A percentile compares a stretch with the other conserved stretches of the same genome.
Conservation (phyloP, 2,888 invertebrate genomes). For the Polyommatus iphigenia region DNA sequence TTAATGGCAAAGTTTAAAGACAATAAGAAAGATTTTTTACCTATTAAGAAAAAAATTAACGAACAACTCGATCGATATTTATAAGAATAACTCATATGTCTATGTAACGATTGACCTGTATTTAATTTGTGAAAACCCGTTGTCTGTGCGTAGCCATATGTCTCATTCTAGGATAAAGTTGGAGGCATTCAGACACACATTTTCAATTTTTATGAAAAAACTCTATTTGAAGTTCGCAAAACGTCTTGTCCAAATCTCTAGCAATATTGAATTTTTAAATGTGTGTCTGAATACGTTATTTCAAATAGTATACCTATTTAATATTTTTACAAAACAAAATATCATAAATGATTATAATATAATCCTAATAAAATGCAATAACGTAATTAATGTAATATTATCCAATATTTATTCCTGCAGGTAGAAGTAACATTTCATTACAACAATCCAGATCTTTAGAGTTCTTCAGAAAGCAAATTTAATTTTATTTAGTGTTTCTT, state of each 20-base stretch:
- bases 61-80: conserved; percentile 70
- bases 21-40: conserved; percentile 79
- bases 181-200: conserved; percentile 35
- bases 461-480: background rate
- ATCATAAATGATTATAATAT: background rate
- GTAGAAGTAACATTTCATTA: background rate
- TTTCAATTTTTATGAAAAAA: conserved; percentile 8
- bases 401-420: conserved; percentile 19
- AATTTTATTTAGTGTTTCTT: no score
- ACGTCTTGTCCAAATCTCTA: background rate
- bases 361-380: conserved; percentile 27
- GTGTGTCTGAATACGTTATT: conserved; percentile 23
- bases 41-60: conserved; percentile 69
- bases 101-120: conserved; percentile 49
- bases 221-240: background rate
- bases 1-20: conserved; percentile 74
- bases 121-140: conserved; percentile 41
- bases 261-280: background rate
- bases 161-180: conserved; percentile 35
- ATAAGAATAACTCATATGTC: conserved; percentile 67
- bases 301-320: conserved; percentile 13
- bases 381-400: conserved; percentile 19
- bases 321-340: conserved; percentile 26
- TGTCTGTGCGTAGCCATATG: conserved; percentile 38
- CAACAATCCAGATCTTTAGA: background rate